Conservation (phyloP, 2,888 invertebrate genomes). For the Luperina testacea region DNA sequence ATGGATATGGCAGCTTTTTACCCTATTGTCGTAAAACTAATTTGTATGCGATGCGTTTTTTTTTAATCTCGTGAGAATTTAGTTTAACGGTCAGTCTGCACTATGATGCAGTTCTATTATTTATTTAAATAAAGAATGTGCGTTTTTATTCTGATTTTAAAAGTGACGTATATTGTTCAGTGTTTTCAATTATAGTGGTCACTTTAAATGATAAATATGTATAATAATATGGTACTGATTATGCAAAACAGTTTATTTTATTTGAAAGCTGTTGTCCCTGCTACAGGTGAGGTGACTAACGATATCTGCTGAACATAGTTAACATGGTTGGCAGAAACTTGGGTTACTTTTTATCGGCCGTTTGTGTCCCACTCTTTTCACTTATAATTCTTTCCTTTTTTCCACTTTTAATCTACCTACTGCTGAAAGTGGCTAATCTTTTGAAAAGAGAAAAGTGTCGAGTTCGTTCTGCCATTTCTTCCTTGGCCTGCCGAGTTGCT, state of each 20-base stretch:
- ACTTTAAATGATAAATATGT: neutral
- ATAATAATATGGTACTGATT: neutral
- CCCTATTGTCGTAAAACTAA: conserved; percentile 68
- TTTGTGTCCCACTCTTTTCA: neutral
- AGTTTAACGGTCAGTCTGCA: conserved; percentile 60
- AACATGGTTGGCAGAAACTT: neutral
- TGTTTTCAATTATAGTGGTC: neutral
- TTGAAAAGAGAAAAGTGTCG: neutral
- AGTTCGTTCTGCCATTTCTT: neutral
- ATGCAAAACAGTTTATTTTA: neutral
- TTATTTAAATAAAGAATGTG: conserved; percentile 46
- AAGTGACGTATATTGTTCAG: neutral
- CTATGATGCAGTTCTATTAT: conserved; percentile 42
- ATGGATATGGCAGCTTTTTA: conserved; percentile 57
- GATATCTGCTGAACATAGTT: neutral
- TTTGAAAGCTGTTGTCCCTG: neutral
- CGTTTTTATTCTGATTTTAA: conserved; percentile 13
- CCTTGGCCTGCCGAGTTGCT: neutral
- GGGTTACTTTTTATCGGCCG: neutral
- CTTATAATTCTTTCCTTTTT: neutral
- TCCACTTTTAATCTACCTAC: neutral
- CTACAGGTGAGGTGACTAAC: conserved; percentile 5
- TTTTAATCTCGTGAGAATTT: conserved; percentile 69
- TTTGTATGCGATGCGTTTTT: conserved; percentile 65
- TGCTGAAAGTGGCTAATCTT: neutral